Evolutionary conservation across 2,888 invertebrate species (phyloP).

Genomic region (Lysandra coridon): DNA sequence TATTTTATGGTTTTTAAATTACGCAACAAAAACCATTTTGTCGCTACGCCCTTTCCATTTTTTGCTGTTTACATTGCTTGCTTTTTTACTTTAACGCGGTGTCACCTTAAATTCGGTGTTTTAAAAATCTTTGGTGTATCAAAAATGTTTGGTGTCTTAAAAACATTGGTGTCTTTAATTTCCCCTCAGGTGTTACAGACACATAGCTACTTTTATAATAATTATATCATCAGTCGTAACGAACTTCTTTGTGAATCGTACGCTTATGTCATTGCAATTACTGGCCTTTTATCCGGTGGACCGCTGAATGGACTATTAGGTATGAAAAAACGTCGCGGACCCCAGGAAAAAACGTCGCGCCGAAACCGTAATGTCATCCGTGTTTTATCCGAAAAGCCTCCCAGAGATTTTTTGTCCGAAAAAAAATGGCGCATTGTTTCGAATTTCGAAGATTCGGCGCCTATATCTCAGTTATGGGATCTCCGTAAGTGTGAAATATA

Average conservation of each 20-base stretch:
- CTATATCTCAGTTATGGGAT: slow-evolving; percentile 71
- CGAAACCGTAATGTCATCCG: slow-evolving; percentile 47
- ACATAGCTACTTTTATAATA: not conserved
- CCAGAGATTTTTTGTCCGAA: slow-evolving; percentile 47
- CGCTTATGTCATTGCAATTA: slow-evolving; percentile 28
- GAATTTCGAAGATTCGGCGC: slow-evolving; percentile 66
- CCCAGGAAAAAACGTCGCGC: slow-evolving; percentile 24
- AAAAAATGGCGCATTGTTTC: slow-evolving; percentile 61
- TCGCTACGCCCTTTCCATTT: too few species aligned
- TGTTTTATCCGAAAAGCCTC: slow-evolving; percentile 46
- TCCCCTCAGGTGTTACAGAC: not conserved
- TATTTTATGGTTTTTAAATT: too few species aligned
- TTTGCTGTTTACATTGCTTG: too few species aligned
- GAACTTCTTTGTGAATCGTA: slow-evolving; percentile 21
- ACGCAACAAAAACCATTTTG: too few species aligned
- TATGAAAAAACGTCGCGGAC: slow-evolving; percentile 24
- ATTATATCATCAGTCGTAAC: not conserved
- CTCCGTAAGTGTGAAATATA: slow-evolving; percentile 75
- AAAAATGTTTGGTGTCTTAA: too few species aligned
- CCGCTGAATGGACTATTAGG: slow-evolving; percentile 27
- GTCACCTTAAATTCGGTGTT: too few species aligned
- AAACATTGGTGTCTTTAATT: not conserved
- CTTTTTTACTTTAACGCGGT: too few species aligned
- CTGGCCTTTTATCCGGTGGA: slow-evolving; percentile 5
- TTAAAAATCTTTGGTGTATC: not conserved